Evolutionary conservation across 2,888 invertebrate species (phyloP), one percentile per base, ranked within the genome.

Genomic region (Cryptocephalus moraei): DNA sequence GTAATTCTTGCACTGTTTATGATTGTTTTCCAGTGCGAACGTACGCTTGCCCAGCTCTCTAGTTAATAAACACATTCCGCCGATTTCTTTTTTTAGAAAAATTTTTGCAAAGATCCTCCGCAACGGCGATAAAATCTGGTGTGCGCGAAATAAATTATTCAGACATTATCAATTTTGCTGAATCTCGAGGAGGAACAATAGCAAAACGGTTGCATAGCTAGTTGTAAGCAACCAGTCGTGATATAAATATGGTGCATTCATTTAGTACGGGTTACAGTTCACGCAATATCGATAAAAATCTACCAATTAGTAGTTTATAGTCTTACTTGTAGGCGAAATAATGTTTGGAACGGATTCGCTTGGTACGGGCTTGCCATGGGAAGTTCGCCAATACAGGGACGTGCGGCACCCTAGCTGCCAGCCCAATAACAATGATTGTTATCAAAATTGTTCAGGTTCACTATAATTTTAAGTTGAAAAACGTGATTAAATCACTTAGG

Each of bases 241-340:
- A 61, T 62, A 64, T 62, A 64, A 64, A 62, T 60, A 59, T 22
- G 22, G 60, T 58, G 60, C 61, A 61, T 64, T 61, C 58, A 57
- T 60, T 61, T 56, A 57, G 55, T 51, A 53, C 56, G 56, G 66
- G 62, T 64, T 65, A 62, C 64, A 66, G 64, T 67, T 67, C 66
- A 67, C 64, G 64, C 65, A 65, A 62, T 59, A 57, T 55, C 52
- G 67, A 67, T 67, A 66, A 64, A 65, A 65, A 67, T 66, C 67
- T 64, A 62, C 67, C 67, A 67, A 67, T 67, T 67, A 67, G 65
- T 64, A 61, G 62, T 66, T 67, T 67, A 65, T 64, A 58, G 63
- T 59, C 62, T 61, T 55, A 54, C 55, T 60, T 57, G 56, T 55
- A 54, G 58, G 51, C 54, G 61, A 61, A 62, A 61, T 61, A 61